Evolutionary conservation across 2,888 invertebrate species (phyloP).

Genomic region (Hydraecia micacea): DNA sequence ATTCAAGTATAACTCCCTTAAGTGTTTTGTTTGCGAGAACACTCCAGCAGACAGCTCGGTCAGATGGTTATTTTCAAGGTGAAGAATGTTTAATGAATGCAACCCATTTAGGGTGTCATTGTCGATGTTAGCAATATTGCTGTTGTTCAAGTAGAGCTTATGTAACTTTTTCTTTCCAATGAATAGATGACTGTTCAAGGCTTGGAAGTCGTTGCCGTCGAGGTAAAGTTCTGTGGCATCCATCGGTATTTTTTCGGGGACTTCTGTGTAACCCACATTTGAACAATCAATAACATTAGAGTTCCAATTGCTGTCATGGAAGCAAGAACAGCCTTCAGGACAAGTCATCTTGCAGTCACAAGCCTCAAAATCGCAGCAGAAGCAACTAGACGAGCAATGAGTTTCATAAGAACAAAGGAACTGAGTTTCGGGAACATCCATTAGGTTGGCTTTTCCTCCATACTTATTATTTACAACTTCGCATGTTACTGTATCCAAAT

Average conservation of each 20-base stretch:
- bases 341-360: constrained; percentile 97
- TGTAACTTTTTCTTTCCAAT: constrained; percentile 95
- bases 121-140: constrained; percentile 93
- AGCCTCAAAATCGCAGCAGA: constrained; percentile 96
- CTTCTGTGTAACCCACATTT: constrained; percentile 92
- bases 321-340: constrained; percentile 95
- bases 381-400: constrained; percentile 95
- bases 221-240: constrained; percentile 96
- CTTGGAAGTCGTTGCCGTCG: constrained; percentile 94
- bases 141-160: constrained; percentile 94
- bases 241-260: constrained; percentile 96
- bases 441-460: constrained; percentile 91
- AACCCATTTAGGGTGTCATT: constrained; percentile 95
- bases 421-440: constrained; percentile 93
- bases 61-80: constrained; percentile 94
- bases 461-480: constrained; percentile 92
- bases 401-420: constrained; percentile 95
- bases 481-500: constrained; percentile 94
- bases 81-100: constrained; percentile 92
- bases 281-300: constrained; percentile 96
- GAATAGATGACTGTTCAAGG: constrained; percentile 94
- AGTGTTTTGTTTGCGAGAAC: constrained; percentile 94
- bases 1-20: constrained; percentile 94
- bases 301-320: constrained; percentile 95
- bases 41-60: constrained; percentile 93